Base-by-base conservation (phyloP, 2,797 vertebrate species). In the Anguilla anguilla region DNA sequence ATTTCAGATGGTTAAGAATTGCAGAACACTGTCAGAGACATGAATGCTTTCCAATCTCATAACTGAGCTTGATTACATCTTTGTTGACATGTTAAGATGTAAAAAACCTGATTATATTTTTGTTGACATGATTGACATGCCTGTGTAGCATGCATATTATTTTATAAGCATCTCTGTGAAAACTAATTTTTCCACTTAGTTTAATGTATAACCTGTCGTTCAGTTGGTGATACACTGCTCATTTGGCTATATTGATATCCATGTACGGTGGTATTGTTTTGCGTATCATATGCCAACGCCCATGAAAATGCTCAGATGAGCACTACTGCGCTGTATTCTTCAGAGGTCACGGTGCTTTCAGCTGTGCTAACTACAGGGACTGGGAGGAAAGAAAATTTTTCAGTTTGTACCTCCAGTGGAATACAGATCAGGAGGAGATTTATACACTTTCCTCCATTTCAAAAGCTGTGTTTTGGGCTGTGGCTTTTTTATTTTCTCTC, bases 51-150 rank as follows among this genome's bases (percentile, higher is more conserved):
- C 13, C 46, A 83, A 57, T 57, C 77, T 22, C 86, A 91, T 91
- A 95, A 95, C 39, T 43, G 3, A 43, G 39, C 39, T 43, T 43
- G 3, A 43, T 43, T 43, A 43, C 39, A 43, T 43, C 39, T 43
- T 43, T 43, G 39, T 43, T 43, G 39, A 95, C 96, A 91, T 92
- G 94, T 94, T 93, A 10, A 53, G 93, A 95, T 90, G 85, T 90
- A 95, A 95, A 94, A 91, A 89, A 85, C 93, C 94, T 94, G 93
- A 94, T 95, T 94, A 92, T 93, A 93, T 95, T 94, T 94, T 94
- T 94, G 95, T 95, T 95, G 93, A 94, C 94, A 93, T 95, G 95
- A 96, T 96, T 96, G 96, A 96, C 95, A 96, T 93, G 95, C 96
- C 96, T 96, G 90, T 88, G 67, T 93, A 79, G 35, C 11, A 77